Percentiles rank a stretch among this genome's conserved stretches.
Conservation (phyloP, 2,888 invertebrate genomes). For the Torymus aiolomorphi region DNA sequence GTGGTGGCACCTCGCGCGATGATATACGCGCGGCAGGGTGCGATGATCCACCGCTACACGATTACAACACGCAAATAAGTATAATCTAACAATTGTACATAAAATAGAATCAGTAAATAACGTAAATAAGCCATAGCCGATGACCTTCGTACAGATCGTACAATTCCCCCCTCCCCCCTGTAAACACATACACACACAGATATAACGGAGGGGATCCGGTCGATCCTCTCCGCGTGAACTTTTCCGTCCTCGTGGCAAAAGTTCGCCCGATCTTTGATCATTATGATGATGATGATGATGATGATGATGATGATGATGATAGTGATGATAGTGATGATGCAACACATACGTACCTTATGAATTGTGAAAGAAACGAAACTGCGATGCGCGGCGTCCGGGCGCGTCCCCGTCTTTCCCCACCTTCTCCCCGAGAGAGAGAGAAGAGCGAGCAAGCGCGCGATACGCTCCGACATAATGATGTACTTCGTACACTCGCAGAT, state of each 20-base stretch:
- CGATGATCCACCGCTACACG: no score
- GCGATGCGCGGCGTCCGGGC: constrained; percentile 38
- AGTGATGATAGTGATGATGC: no score
- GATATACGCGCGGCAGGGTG: no score
- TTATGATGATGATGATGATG: background rate
- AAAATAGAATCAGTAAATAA: background rate
- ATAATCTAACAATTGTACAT: constrained; percentile 5
- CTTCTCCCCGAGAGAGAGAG: constrained; percentile 19
- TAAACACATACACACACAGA: no score
- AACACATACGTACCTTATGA: background rate
- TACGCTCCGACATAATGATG: constrained; percentile 25
- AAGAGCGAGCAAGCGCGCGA: constrained; percentile 27
- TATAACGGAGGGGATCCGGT: no score
- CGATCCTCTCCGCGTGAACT: background rate
- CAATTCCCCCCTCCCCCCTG: no score
- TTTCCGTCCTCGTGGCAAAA: constrained; percentile 18
- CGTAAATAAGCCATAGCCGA: background rate
- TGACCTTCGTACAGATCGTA: no score
- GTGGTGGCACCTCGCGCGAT: no score
- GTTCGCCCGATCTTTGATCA: background rate
- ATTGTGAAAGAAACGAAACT: constrained; percentile 26
- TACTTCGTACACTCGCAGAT: constrained; percentile 5
- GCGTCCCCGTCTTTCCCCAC: background rate
- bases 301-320: no score
- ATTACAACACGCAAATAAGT: no score